Base-by-base conservation (phyloP, 2,888 invertebrate genomes). In the Spisula solida region DNA sequence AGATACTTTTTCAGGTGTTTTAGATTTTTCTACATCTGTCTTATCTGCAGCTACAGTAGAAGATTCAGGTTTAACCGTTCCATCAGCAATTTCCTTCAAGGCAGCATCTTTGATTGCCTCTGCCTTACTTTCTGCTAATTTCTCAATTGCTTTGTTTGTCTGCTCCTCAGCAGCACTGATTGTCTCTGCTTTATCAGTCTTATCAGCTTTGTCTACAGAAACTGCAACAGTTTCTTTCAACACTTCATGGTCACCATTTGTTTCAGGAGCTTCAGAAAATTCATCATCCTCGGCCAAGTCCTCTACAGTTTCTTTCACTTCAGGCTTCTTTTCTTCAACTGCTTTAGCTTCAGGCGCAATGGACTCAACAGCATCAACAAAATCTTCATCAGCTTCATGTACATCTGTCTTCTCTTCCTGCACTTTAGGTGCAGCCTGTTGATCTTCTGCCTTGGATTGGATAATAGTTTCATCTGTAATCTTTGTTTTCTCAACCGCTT, bases 61-160 rank as follows among this genome's bases (percentile, higher is more conserved):
- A 1, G 34, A 34, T 75, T 75, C 34, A 66, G 60, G 12, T 25
- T 66, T 66, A 25, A 25, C 10, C 25, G 20, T 66, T 47, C 51
- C 79, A 55, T 31, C 34, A n/a, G 78, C 79, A 31, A 85, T 31
- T 85, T 79, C 79, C 34, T 85, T 56, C 25, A 85, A 56, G 0
- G 85, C 88, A 29, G 56, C 86, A 16, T n/a, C 60, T 79, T 60
- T 82, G 25, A 60, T 79, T 60, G 60, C 79, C 34, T 78, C 60
- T 41, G 82, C 82, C 47, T 31, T 81, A 5, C 16, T 20, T 86
- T 86, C 86, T 48, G 86, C 81, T 25, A 81, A 66, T 47, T 66
- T 47, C 25, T 66, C 66, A 34, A 82, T 66, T 16, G 34, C 14
- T 60, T 82, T 56, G 56, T 18, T 82, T n/a, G 34, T 6, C 31